phyloP scores from a whole-genome alignment of 2,888 invertebrate species.

The Lissocephala sabroskyi region DNA sequence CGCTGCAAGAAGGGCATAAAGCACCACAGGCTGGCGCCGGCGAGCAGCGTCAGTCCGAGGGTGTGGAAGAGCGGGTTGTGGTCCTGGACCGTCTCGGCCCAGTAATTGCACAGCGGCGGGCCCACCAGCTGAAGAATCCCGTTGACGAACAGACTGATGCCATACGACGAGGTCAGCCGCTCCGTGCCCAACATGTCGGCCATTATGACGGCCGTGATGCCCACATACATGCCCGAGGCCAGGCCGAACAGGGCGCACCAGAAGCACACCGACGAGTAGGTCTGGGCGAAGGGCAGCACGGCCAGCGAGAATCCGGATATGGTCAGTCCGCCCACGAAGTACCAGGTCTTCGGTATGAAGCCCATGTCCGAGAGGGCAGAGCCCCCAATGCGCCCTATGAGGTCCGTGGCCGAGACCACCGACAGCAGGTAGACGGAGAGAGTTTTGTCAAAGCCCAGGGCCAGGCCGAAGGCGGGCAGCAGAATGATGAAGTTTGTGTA shows the following conservation, averaged over 20 bases:
- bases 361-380: constrained; percentile 87
- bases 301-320: constrained; percentile 84
- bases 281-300: constrained; percentile 79
- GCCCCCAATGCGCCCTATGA: constrained; percentile 88
- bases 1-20: constrained; percentile 81
- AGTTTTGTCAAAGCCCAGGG: constrained; percentile 81
- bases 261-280: constrained; percentile 78
- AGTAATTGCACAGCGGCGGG: constrained; percentile 86
- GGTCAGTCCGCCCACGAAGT: constrained; percentile 85
- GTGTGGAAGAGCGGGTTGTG: constrained; percentile 83
- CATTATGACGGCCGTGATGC: constrained; percentile 90
- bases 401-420: constrained; percentile 85
- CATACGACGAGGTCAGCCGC: constrained; percentile 87
- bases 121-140: constrained; percentile 86
- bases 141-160: constrained; percentile 88
- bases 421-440: constrained; percentile 83
- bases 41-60: constrained; percentile 81
- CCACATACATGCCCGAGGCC: constrained; percentile 88
- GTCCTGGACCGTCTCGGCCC: constrained; percentile 78
- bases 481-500: constrained; percentile 90
- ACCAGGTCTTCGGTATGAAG: constrained; percentile 84
- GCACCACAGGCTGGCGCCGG: constrained; percentile 83
- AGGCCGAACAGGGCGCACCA: constrained; percentile 86
- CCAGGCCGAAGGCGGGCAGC: constrained; percentile 83
- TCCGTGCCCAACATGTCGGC: constrained; percentile 90